Evolutionary conservation across 2,797 vertebrate genomes (phyloP).

Genomic region (Lagorchestes hirsutus): DNA sequence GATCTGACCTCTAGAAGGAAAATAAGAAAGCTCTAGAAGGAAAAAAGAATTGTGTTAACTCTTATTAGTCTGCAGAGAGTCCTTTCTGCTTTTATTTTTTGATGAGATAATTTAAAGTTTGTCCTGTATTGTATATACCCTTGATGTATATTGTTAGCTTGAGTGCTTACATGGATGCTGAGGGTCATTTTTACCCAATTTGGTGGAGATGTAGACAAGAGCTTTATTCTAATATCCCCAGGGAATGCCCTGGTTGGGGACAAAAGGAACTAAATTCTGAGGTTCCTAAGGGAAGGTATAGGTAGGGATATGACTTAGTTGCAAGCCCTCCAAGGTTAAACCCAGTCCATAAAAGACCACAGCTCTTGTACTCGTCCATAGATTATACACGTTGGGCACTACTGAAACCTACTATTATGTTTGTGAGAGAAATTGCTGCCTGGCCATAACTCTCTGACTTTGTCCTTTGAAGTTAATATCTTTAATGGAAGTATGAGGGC

Average conservation of each 20-base stretch:
- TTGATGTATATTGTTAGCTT: neutral
- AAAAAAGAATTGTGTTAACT: neutral
- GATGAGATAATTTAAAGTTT: neutral
- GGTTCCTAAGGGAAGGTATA: neutral
- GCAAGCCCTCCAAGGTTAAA: neutral
- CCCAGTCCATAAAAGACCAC: neutral
- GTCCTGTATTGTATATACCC: neutral
- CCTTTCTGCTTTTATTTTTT: neutral
- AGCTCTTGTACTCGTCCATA: neutral
- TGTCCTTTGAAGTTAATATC: neutral
- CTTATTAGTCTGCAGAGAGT: neutral
- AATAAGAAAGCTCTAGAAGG: neutral
- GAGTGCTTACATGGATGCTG: neutral
- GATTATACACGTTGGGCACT: neutral
- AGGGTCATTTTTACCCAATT: neutral
- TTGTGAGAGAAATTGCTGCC: neutral
- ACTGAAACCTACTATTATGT: neutral
- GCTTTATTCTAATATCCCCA: neutral
- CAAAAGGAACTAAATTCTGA: neutral
- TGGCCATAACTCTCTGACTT: neutral
- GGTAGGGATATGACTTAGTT: neutral
- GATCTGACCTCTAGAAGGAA: neutral
- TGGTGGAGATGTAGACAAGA: neutral
- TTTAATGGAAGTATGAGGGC: neutral
- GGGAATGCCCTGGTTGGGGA: neutral